Conservation (phyloP, 2,888 invertebrate genomes). For the Calameuta idolon region DNA sequence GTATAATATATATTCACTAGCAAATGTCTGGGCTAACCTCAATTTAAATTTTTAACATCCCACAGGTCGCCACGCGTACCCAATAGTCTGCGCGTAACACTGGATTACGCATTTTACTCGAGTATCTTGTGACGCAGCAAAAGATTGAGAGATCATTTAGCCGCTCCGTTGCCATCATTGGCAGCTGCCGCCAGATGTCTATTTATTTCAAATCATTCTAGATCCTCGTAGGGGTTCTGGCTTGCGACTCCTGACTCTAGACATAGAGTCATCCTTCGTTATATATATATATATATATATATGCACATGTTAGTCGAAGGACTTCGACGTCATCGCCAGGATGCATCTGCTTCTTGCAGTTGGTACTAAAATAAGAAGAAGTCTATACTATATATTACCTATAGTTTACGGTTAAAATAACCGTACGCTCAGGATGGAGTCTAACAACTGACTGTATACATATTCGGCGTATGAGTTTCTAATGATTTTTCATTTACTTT, state of each 20-base stretch:
- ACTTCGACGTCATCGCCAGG: neutral
- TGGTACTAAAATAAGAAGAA: neutral
- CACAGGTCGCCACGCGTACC: neutral
- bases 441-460: neutral
- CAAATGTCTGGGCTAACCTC: neutral
- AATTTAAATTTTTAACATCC: neutral
- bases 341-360: neutral
- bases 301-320: neutral
- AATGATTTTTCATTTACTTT: slow-evolving; percentile 25
- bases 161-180: slow-evolving; percentile 23
- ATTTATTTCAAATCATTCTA: slow-evolving; percentile 34
- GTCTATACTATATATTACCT: neutral
- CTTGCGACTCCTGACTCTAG: neutral
- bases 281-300: no score
- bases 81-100: neutral
- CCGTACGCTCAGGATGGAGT: neutral
- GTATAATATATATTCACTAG: neutral
- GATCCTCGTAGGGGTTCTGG: slow-evolving; percentile 38
- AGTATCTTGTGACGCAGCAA: slow-evolving; percentile 18
- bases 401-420: neutral
- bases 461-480: neutral
- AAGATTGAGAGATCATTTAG: slow-evolving; percentile 38
- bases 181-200: slow-evolving; percentile 51
- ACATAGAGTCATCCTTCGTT: neutral
- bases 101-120: neutral